Conservation (phyloP, 2,797 vertebrate genomes). For the Cyprinella venusta region DNA sequence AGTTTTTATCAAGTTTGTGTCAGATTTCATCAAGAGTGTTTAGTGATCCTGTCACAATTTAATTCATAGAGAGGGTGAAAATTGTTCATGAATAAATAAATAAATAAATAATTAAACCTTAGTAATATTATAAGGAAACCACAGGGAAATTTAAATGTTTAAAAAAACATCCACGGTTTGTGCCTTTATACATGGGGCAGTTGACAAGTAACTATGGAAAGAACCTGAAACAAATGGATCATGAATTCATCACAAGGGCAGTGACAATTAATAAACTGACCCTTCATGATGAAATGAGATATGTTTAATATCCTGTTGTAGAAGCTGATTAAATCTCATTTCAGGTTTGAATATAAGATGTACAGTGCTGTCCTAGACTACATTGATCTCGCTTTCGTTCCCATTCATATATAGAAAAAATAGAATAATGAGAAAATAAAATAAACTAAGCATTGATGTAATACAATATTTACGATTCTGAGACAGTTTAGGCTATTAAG, state of each 20-base stretch:
- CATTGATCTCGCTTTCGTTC: background rate
- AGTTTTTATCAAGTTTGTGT: background rate
- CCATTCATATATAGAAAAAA: background rate
- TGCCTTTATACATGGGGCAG: too few relatives aligned
- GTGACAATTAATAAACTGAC: background rate
- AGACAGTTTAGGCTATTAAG: background rate
- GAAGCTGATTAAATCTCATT: background rate
- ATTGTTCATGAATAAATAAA: background rate
- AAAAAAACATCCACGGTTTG: too few relatives aligned
- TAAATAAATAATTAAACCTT: too few relatives aligned
- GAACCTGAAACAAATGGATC: background rate
- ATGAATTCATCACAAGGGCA: background rate
- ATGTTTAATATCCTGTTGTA: background rate
- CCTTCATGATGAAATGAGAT: conserved; percentile 10
- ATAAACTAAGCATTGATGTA: background rate
- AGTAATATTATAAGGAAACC: too few relatives aligned
- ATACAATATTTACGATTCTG: background rate
- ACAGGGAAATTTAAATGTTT: too few relatives aligned
- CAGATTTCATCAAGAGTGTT: background rate
- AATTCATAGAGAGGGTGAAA: background rate
- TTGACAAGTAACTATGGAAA: background rate
- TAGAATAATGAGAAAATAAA: too few relatives aligned
- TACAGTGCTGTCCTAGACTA: background rate
- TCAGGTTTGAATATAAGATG: background rate
- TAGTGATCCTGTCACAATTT: background rate